Conservation (phyloP, 2,797 vertebrate genomes). For the Pantherophis vulpinus region DNA sequence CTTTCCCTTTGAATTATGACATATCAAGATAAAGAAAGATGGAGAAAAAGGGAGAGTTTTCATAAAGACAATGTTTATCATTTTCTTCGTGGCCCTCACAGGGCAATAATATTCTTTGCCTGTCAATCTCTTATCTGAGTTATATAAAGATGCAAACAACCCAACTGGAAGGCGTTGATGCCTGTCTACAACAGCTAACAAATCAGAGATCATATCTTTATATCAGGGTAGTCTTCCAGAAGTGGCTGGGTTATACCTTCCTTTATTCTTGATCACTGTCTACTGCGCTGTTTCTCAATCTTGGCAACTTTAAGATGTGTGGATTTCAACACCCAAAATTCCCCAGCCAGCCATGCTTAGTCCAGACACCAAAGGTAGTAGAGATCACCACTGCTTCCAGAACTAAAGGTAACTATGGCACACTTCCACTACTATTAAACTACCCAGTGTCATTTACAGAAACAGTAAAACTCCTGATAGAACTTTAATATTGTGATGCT, state of each 20-base stretch:
- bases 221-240: neutral
- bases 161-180: neutral
- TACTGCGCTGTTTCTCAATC: neutral
- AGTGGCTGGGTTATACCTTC: neutral
- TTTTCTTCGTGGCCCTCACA: neutral
- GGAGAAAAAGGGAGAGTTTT: neutral
- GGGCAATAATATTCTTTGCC: neutral
- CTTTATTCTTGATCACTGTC: neutral
- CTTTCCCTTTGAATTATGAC: neutral
- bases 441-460: neutral
- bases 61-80: neutral
- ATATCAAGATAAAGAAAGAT: neutral
- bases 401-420: neutral
- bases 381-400: neutral
- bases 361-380: neutral
- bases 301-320: neutral
- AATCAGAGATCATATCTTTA: neutral
- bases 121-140: neutral
- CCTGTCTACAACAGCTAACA: too few species aligned
- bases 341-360: neutral
- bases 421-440: neutral
- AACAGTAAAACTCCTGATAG: neutral
- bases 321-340: neutral
- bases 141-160: neutral
- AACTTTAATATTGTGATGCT: neutral